These are phyloP conservation scores for Limnodromus scolopaceus DNA, from an alignment of 2,797 vertebrate genomes.

Conservation along the genomic window DNA sequence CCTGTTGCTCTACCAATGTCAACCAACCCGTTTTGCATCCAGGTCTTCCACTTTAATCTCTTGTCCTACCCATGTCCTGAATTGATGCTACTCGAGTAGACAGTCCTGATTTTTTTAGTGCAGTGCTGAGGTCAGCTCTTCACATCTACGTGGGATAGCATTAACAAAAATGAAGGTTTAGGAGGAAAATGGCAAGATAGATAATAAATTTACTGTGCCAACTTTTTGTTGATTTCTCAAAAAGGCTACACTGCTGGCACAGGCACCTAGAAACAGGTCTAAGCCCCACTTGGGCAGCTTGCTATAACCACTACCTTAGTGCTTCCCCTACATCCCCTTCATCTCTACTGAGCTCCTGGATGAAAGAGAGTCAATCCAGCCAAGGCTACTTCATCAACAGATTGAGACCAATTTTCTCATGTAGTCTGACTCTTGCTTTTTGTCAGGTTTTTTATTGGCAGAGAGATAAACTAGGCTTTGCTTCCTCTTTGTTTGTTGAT, in stretches of 20 bases:
- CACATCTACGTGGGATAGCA: fast-evolving
- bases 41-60: background rate
- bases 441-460: background rate
- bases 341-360: background rate
- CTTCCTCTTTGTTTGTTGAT: background rate
- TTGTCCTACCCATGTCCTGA: background rate
- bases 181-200: background rate
- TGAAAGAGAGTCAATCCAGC: background rate
- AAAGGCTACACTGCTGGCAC: background rate
- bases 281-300: background rate
- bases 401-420: background rate
- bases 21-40: background rate
- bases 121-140: background rate
- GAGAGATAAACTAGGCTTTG: background rate
- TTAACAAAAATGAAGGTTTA: background rate
- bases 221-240: background rate
- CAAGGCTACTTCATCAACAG: background rate
- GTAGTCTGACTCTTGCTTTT: background rate
- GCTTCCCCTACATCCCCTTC: background rate
- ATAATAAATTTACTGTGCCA: background rate
- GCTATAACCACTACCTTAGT: background rate
- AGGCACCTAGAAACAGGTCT: background rate
- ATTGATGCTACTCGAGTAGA: background rate
- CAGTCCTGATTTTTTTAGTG: background rate
- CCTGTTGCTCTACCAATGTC: background rate